Evolutionary conservation across 2,888 invertebrate species (phyloP), one percentile per base, ranked within the genome.

Genomic region (Ennomos quercinarius): DNA sequence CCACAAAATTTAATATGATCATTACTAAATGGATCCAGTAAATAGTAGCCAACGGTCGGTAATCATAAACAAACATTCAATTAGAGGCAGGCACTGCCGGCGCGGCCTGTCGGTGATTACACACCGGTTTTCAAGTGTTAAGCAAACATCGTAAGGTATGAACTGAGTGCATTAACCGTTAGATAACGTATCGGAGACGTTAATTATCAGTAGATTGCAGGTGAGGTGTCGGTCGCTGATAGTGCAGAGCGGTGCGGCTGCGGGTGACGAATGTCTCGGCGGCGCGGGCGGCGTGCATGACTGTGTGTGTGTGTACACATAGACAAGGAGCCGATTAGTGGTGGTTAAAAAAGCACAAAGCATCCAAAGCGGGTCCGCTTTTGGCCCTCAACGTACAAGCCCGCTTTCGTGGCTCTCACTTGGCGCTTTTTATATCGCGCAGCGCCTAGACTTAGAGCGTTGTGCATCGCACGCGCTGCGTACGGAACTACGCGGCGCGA

Each of bases 1-100:
- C 42, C 46, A 10, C 17, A 45, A 13, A n/a, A n/a, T n/a, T n/a
- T n/a, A n/a, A 36, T 46, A 43, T 27, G 48, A 48, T 38, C 44
- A 6, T n/a, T 39, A 39, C 41, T 42, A 55, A 40, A 36, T 50
- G 47, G 34, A 10, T 38, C 39, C 11, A 56, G 57, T 39, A 62
- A 60, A 65, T 52, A 66, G 48, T 51, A 27, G 52, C 34, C 17
- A 17, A 46, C 36, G 46, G 42, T 13, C 50, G 40, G 39, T 61
- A 58, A 67, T 69, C 67, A 56, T 60, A 53, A 55, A 43, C 64
- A 67, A 69, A 71, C 65, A 71, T 47, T 60, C 36, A 65, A 65
- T 63, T 60, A 57, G 61, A 35, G 54, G 61, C 49, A 35, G 54
- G 61, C 49, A 42, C 35, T 45, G 60, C 50, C 51, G 46, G 37